Evolutionary conservation across 2,888 invertebrate species (phyloP), one percentile per base, ranked within the genome.

Genomic region (Nemotelus nigrinus): DNA sequence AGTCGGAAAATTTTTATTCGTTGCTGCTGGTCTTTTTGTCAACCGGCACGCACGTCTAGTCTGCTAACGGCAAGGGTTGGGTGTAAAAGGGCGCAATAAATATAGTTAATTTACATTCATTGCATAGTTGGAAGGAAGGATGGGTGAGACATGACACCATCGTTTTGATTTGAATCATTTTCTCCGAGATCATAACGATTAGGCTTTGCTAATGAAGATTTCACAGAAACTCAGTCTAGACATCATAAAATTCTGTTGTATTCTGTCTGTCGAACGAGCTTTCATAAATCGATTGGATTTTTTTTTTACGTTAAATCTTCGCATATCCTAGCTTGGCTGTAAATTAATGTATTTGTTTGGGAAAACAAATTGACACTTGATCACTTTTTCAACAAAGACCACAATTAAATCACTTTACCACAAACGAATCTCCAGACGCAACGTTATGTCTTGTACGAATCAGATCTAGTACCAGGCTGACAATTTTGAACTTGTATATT

Each of bases 401-500:
- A 25, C 25, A 25, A 25, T 50, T 1, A 7, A 8, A 45, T 8
- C 7, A 65, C 65, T 8, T 45, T 65, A 65, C 41, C 65, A 43
- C 65, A 65, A 39, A 41, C 39, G 47, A 65, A 47, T 44, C 47
- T n/a, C 10, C 7, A 65, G 45, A 65, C 65, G 47, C 44, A 50
- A 8, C 50, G 50, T 7, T 5, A 50, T 25, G 25, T 25, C 25
- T 25, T 25, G 25, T 25, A 25, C 25, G 63, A 41, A 41, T n/a
- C 10, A 45, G 1, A 47, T 45, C 3, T 65, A 43, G 47, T 43
- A 10, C n/a, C 43, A 47, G 48, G 60, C 48, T 60, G 74, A 74
- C 74, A 74, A 50, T 60, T 25, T 70, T 74, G 60, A 48, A 63
- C 74, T 47, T 48, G 50, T 74, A 50, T 74, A 74, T 74, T 44